Percentiles rank a stretch among this genome's conserved stretches.
Conservation (phyloP, 1,140 invertebrate species). For the Piezodorus guildinii region DNA sequence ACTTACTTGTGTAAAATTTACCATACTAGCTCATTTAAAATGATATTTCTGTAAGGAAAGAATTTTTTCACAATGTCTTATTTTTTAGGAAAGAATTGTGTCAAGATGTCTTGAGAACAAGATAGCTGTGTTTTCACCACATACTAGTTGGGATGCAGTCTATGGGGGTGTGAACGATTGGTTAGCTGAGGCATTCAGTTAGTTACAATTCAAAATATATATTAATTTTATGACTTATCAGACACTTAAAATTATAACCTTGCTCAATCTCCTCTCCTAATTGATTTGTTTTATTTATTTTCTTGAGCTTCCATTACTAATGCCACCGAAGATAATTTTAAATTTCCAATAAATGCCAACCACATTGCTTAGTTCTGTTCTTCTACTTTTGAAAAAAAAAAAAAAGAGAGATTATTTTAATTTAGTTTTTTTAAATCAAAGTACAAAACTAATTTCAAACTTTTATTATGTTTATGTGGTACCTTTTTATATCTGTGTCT, state of each 20-base stretch:
- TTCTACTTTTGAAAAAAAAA: too few species aligned
- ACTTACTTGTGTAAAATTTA: too few species aligned
- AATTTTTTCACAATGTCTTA: slow-evolving; percentile 64
- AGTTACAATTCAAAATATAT: too few species aligned
- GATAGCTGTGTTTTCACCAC: slow-evolving; percentile 87
- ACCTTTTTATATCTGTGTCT: too few species aligned
- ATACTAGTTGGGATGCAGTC: slow-evolving; percentile 79
- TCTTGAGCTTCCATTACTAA: background rate
- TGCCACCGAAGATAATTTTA: too few species aligned
- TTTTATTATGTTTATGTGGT: too few species aligned
- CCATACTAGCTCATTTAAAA: background rate
- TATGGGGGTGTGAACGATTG: slow-evolving; percentile 84
- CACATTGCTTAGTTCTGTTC: too few species aligned
- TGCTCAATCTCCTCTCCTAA: background rate
- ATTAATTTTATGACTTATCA: background rate
- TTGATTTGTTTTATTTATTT: background rate
- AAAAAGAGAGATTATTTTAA: too few species aligned
- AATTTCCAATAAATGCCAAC: too few species aligned
- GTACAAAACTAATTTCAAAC: too few species aligned
- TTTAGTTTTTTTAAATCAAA: too few species aligned
- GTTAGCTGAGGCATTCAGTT: slow-evolving; percentile 66
- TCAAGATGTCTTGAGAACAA: slow-evolving; percentile 67
- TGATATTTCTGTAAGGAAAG: slow-evolving; percentile 52
- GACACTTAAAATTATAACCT: background rate
- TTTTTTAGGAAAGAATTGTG: slow-evolving; percentile 61